Base-by-base conservation (phyloP, 1,140 invertebrate species). In the Penaeus japonicus region DNA sequence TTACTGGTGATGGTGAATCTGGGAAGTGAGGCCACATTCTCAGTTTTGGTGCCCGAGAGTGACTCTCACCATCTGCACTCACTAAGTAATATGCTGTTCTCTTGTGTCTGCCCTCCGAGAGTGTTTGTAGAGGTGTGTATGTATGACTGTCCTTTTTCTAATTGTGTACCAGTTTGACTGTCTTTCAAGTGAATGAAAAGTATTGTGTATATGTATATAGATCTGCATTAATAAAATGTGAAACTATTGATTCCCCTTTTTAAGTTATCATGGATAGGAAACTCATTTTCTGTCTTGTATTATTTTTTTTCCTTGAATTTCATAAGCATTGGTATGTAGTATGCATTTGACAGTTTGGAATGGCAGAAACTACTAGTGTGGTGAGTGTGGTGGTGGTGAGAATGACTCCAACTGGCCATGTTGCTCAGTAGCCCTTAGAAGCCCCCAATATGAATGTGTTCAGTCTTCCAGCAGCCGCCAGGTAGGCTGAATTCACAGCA, bases 401-500 rank as follows among this genome's bases (percentile, higher is more conserved):
- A 84, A 54, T 83, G 59, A 82, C 87, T 82, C 80, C 53, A 65
- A 73, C 22, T 84, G 80, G 87, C 87, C 87, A 77, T 88, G 85
- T 88, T 88, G 87, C 87, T 88, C 87, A 88, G 81, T 83, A 83
- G 80, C 87, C 87, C 87, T 47, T 88, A 88, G 87, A 65, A 75
- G 87, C 70, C 81, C 87, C 86, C 87, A 88, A 83, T 83, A 88
- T 84, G 87, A 88, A 83, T 83, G 80, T 88, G 80, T 88, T 77
- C 80, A 88, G 87, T 88, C 87, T 88, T 88, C 87, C 87, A 88
- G 87, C 87, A 88, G 87, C 87, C 87, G 73, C 87, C 87, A 88
- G 87, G 87, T 88, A 88, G 87, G 87, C 87, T 83, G 80, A 88
- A 88, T 88, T 88, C 87, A 88, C 87, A 88, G 87, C 87, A 88